phyloP scores from a whole-genome alignment of 2,797 vertebrate genomes.

The Geotrypetes seraphini region DNA sequence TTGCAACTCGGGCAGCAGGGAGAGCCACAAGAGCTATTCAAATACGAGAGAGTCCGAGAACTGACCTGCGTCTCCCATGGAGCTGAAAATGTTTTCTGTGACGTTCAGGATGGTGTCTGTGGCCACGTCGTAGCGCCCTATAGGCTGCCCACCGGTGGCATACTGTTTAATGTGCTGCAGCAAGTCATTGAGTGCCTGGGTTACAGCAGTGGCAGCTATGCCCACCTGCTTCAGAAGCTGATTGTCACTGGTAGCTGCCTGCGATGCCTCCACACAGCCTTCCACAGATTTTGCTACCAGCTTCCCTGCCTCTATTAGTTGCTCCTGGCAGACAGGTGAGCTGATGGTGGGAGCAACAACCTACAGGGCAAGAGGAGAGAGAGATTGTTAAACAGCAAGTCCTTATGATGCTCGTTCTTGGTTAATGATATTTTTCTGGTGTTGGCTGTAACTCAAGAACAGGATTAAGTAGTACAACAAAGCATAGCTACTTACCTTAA shows the following conservation, averaged over 20 bases:
- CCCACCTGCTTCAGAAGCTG: constrained; percentile 88
- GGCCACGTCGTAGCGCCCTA: constrained; percentile 88
- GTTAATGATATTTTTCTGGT: too few species aligned
- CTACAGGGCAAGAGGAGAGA: constrained; percentile 25
- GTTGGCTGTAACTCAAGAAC: too few species aligned
- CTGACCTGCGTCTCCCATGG: constrained; percentile 93
- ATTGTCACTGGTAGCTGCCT: constrained; percentile 78
- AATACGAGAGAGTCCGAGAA: too few species aligned
- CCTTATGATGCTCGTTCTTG: too few species aligned
- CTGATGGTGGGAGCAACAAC: constrained; percentile 96
- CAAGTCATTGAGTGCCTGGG: constrained; percentile 88
- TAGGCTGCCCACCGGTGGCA: constrained; percentile 75
- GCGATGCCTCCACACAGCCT: constrained; percentile 85
- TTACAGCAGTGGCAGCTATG: constrained; percentile 80
- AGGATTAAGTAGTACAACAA: too few species aligned
- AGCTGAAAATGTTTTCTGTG: constrained; percentile 97
- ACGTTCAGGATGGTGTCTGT: constrained; percentile 94
- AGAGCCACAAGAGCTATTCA: too few species aligned
- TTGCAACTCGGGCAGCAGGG: too few species aligned
- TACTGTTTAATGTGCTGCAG: constrained; percentile 93
- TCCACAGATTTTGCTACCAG: constrained; percentile 93
- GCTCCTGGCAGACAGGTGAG: constrained; percentile 92
- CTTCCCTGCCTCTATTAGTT: constrained; percentile 87
- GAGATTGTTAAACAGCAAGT: too few species aligned
- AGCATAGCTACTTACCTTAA: too few species aligned